Conservation (phyloP, 2,888 invertebrate genomes). For the Brachyptera putata region DNA sequence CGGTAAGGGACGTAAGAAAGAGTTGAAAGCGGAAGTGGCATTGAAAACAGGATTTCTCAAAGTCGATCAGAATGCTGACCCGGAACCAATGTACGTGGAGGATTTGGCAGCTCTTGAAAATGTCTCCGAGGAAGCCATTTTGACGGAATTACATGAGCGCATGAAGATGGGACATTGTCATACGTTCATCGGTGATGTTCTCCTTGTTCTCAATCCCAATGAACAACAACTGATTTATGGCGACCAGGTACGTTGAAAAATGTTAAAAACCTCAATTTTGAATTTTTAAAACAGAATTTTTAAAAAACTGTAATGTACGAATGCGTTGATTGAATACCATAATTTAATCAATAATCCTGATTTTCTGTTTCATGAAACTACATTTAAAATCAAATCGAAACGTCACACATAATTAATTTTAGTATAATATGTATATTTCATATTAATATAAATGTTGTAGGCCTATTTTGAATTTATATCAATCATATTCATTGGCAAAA, state of each 20-base stretch:
- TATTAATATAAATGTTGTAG: too few relatives aligned
- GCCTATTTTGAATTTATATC: too few relatives aligned
- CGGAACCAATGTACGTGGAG: conserved; percentile 74
- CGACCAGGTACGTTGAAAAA: conserved; percentile 54
- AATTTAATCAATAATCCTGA: too few relatives aligned
- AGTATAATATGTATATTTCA: too few relatives aligned
- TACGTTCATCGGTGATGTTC: conserved; percentile 76
- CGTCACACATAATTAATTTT: too few relatives aligned
- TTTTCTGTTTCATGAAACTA: too few relatives aligned
- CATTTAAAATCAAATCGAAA: too few relatives aligned
- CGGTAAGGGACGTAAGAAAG: conserved; percentile 41
- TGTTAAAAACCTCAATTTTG: not conserved
- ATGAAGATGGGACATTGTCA: conserved; percentile 63
- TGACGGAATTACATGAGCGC: conserved; percentile 65
- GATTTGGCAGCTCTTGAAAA: conserved; percentile 75
- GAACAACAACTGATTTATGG: conserved; percentile 67
- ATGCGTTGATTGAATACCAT: too few relatives aligned
- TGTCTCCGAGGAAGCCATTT: conserved; percentile 66
- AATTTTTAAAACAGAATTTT: too few relatives aligned
- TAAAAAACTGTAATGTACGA: too few relatives aligned
- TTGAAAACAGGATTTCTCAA: conserved; percentile 28
- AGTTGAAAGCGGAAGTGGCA: conserved; percentile 13
- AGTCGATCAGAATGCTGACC: conserved; percentile 43
- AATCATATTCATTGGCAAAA: too few relatives aligned
- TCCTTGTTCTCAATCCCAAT: conserved; percentile 77